These are phyloP conservation scores for Cynopterus sphinx DNA, from an alignment of 2,797 vertebrate species.

Conservation along the genomic window DNA sequence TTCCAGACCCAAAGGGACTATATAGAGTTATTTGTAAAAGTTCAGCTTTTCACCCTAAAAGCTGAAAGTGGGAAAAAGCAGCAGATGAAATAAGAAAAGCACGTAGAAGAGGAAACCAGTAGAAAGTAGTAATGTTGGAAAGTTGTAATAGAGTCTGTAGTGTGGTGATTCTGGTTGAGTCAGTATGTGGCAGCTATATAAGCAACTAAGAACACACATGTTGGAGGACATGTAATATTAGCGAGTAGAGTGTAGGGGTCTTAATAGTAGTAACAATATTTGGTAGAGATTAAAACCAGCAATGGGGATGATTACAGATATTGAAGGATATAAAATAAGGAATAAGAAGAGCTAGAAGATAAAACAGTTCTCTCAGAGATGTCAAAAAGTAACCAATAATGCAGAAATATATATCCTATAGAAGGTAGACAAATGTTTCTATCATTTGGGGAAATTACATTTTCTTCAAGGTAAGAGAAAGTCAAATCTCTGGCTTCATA, in stretches of 20 bases:
- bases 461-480: not conserved
- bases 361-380: not conserved
- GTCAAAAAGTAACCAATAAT: not conserved
- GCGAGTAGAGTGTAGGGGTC: not conserved
- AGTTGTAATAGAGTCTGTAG: not conserved
- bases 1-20: not conserved
- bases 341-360: not conserved
- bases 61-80: not conserved
- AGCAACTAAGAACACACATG: no score
- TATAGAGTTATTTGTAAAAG: not conserved
- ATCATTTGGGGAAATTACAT: not conserved
- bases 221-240: not conserved
- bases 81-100: not conserved
- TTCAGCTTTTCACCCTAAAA: not conserved
- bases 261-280: not conserved
- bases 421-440: not conserved
- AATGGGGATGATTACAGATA: not conserved
- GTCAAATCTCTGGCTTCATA: not conserved
- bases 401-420: not conserved
- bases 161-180: not conserved
- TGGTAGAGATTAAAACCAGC: not conserved
- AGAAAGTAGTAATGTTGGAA: not conserved
- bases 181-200: not conserved
- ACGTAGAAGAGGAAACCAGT: not conserved
- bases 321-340: not conserved